These are phyloP conservation scores for Myoxocephalus aenaeus DNA, from an alignment of 2,797 vertebrate genomes.

Conservation along the genomic window DNA sequence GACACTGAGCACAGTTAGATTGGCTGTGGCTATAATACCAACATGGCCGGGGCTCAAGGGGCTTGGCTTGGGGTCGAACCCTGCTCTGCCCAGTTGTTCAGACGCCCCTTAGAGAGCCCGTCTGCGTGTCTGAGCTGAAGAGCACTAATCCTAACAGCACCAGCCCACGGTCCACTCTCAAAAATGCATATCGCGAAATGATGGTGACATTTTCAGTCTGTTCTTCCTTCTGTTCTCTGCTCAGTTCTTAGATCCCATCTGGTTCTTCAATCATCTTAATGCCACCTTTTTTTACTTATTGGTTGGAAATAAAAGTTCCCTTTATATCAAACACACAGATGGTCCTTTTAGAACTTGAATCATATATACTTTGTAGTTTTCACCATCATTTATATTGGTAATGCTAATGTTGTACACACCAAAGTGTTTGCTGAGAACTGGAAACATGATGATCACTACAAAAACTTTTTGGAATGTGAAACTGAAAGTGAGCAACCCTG, in stretches of 20 bases:
- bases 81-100: slow-evolving; percentile 48
- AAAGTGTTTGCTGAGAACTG: background rate
- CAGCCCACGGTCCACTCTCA: background rate
- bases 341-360: background rate
- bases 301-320: background rate
- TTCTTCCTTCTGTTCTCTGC: background rate
- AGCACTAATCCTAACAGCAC: slow-evolving; percentile 57
- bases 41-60: slow-evolving; percentile 52
- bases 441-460: background rate
- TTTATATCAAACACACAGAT: background rate
- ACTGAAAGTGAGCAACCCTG: background rate
- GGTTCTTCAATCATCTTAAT: background rate
- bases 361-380: background rate
- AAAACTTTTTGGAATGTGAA: background rate
- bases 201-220: background rate
- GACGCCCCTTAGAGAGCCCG: slow-evolving; percentile 46
- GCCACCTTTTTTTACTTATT: background rate
- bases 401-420: too few relatives aligned
- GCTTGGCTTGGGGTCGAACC: slow-evolving; percentile 48
- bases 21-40: slow-evolving; percentile 57
- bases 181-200: slow-evolving; percentile 6
- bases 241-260: background rate
- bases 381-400: background rate
- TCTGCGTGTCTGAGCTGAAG: slow-evolving; percentile 60
- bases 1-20: slow-evolving; percentile 69